These are phyloP conservation scores for Catotricha subobsoleta DNA, from an alignment of 2,888 invertebrate genomes.

Conservation along the genomic window DNA sequence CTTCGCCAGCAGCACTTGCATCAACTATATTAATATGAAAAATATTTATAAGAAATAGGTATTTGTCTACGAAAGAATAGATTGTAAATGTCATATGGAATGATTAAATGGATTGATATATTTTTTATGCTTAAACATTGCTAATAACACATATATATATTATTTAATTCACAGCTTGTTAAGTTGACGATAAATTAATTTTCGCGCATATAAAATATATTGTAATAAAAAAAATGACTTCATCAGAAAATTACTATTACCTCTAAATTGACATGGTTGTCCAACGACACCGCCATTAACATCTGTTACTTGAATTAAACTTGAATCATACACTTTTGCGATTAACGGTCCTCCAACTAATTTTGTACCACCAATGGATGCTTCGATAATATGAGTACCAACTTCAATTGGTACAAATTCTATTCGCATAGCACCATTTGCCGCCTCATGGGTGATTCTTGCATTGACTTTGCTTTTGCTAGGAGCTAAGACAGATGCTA, in stretches of 20 bases:
- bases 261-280: constrained; percentile 86
- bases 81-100: no score
- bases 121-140: no score
- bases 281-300: constrained; percentile 87
- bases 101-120: no score
- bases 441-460: constrained; percentile 63
- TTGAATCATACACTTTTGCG: constrained; percentile 88
- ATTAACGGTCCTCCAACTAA: constrained; percentile 77
- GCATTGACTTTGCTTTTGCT: constrained; percentile 68
- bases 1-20: constrained; percentile 96
- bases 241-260: no score
- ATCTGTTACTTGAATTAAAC: constrained; percentile 84
- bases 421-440: constrained; percentile 68
- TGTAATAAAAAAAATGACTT: constrained; percentile 5
- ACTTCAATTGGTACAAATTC: constrained; percentile 88
- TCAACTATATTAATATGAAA: constrained; percentile 48
- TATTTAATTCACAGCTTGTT: no score
- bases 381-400: constrained; percentile 85
- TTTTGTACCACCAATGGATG: constrained; percentile 75
- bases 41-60: background rate
- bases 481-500: constrained; percentile 60
- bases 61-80: no score
- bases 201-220: no score
- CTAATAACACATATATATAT: no score
- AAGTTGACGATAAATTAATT: no score